Evolutionary conservation across 2,113 vertebrate genomes (phyloP).

Genomic region (Phalacrocorax aristotelis): DNA sequence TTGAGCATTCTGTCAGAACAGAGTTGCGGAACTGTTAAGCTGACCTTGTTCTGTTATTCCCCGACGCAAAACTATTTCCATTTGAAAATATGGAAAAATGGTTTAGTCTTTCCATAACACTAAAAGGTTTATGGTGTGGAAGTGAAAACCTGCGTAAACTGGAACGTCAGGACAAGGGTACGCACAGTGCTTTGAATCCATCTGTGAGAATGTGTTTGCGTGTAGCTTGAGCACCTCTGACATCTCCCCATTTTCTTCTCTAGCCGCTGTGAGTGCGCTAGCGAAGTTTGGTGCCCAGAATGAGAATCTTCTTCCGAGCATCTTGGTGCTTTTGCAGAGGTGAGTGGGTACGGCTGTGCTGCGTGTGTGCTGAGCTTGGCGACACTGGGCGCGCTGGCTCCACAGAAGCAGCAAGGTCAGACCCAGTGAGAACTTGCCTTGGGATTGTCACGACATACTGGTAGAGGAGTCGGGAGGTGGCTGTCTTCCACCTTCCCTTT

Average conservation of each 20-base stretch:
- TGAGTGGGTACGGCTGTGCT: constrained; percentile 24
- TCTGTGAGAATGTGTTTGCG: fast-evolving
- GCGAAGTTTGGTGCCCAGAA: constrained; percentile 99
- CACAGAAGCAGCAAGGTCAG: background rate
- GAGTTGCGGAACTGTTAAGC: background rate
- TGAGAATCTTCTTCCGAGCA: constrained; percentile 92
- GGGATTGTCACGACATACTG: fast-evolving
- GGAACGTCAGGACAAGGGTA: background rate
- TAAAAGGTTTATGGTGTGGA: background rate
- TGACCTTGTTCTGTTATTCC: background rate
- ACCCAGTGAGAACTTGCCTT: background rate
- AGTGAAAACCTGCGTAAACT: background rate
- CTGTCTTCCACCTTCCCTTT: background rate
- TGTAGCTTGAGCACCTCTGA: background rate
- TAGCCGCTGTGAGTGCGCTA: constrained; percentile 94
- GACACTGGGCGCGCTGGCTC: background rate
- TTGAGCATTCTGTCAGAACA: background rate
- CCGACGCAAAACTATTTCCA: background rate
- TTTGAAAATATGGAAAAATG: background rate
- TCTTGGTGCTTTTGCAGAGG: constrained; percentile 96
- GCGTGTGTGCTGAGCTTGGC: background rate
- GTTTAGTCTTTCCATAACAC: fast-evolving
- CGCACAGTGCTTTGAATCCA: background rate
- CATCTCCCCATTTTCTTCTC: background rate
- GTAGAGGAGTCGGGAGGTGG: background rate